A percentile compares a stretch with the other conserved stretches of the same genome.
Conservation (phyloP, 2,888 invertebrate species). For the Drosophila kambysellisi region DNA sequence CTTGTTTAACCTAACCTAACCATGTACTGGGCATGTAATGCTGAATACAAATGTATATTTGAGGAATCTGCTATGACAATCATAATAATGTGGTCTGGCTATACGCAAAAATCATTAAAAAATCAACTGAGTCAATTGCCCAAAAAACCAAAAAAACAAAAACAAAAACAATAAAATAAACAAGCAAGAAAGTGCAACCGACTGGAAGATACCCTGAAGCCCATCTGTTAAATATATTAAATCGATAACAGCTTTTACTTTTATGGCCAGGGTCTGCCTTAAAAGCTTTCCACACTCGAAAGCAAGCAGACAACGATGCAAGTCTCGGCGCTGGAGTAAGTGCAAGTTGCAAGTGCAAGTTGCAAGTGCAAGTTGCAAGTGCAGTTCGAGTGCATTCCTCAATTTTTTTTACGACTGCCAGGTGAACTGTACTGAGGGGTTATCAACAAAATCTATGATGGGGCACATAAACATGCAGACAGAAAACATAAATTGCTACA, state of each 20-base stretch:
- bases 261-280: conserved; percentile 3
- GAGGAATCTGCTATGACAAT: background rate
- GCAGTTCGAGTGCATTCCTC: conserved; percentile 1
- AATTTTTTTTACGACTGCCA: background rate
- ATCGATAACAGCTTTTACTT: background rate
- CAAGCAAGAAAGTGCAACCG: background rate
- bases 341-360: no score
- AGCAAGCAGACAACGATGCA: background rate
- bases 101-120: background rate
- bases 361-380: background rate
- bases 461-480: background rate
- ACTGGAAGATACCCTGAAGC: background rate
- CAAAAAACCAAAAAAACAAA: background rate
- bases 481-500: background rate
- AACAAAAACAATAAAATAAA: background rate
- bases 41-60: conserved; percentile 1
- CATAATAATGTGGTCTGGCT: background rate
- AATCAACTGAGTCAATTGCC: background rate
- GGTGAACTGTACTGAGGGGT: background rate
- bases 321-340: background rate
- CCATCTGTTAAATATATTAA: background rate
- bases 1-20: background rate
- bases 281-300: background rate
- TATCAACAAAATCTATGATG: conserved; percentile 6
- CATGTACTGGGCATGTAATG: background rate